Evolutionary conservation across 2,888 invertebrate species (phyloP).

Genomic region (Drosophila neoperkinsi): DNA sequence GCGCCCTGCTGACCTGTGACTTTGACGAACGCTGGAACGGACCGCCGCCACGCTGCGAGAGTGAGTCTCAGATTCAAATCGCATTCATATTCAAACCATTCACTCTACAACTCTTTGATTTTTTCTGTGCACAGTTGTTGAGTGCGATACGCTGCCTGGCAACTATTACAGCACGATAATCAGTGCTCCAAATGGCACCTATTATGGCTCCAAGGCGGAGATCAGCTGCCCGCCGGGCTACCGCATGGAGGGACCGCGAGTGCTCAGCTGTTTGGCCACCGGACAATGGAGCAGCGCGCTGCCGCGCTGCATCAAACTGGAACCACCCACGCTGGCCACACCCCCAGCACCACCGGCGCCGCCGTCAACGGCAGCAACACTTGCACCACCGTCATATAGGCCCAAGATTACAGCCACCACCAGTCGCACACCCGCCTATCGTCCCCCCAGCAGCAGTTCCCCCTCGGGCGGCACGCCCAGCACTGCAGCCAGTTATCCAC

Average conservation of each 20-base stretch:
- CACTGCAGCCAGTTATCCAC: slow-evolving; percentile 72
- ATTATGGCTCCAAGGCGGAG: slow-evolving; percentile 90
- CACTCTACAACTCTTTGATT: neutral
- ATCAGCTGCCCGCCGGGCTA: slow-evolving; percentile 91
- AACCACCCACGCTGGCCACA: slow-evolving; percentile 84
- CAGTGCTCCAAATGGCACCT: slow-evolving; percentile 89
- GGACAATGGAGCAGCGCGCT: slow-evolving; percentile 92
- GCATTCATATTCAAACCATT: neutral
- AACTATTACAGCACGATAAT: slow-evolving; percentile 86
- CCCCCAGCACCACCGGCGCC: slow-evolving; percentile 52
- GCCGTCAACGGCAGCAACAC: slow-evolving; percentile 52
- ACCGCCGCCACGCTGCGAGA: slow-evolving; percentile 94
- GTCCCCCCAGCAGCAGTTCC: slow-evolving; percentile 45
- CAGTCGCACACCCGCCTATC: slow-evolving; percentile 81
- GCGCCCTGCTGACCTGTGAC: slow-evolving; percentile 94
- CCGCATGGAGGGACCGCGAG: slow-evolving; percentile 88
- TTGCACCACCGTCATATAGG: slow-evolving; percentile 61
- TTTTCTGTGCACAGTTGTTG: slow-evolving; percentile 87
- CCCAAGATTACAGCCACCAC: slow-evolving; percentile 84
- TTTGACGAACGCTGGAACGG: slow-evolving; percentile 97
- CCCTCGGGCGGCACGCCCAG: slow-evolving; percentile 50
- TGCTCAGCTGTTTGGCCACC: slow-evolving; percentile 89
- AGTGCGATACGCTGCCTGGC: slow-evolving; percentile 89
- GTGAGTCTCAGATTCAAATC: slow-evolving; percentile 85
- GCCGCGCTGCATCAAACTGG: slow-evolving; percentile 91